phyloP scores from a whole-genome alignment of 2,797 vertebrate species.

The Euthynnus affinis region DNA sequence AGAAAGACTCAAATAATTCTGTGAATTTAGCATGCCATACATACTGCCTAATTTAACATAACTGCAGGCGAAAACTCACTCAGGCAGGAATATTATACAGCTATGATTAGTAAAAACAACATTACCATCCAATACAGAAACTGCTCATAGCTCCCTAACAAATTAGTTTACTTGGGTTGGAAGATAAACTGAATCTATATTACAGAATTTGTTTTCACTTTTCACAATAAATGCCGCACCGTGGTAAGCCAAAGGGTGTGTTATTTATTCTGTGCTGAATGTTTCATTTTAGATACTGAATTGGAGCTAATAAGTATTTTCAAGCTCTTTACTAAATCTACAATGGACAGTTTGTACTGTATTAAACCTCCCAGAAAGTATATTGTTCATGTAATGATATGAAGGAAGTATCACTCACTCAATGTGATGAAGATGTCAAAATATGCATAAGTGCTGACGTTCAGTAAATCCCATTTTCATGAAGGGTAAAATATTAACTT shows the following conservation, averaged over 20 bases:
- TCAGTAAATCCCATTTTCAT: too few species aligned
- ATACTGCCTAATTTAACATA: constrained; percentile 81
- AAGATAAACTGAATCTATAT: constrained; percentile 64
- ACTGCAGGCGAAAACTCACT: constrained; percentile 77
- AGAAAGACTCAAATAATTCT: constrained; percentile 71
- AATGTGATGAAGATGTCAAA: constrained; percentile 14
- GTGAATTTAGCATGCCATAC: constrained; percentile 70
- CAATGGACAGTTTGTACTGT: constrained; percentile 13
- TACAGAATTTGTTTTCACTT: constrained; percentile 51
- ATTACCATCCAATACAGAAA: constrained; percentile 73
- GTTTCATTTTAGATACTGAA: constrained; percentile 42
- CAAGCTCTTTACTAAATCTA: constrained; percentile 15
- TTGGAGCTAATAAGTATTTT: constrained; percentile 28
- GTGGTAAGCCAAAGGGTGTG: background rate
- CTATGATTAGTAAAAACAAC: constrained; percentile 84
- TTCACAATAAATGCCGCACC: constrained; percentile 48
- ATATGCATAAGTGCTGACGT: background rate
- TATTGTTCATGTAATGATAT: constrained; percentile 9
- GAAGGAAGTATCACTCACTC: background rate
- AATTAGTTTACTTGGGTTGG: constrained; percentile 67
- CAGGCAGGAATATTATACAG: constrained; percentile 78
- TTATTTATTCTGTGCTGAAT: constrained; percentile 46
- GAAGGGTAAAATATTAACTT: too few species aligned
- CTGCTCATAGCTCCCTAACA: constrained; percentile 64
- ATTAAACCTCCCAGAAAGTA: background rate